Evolutionary conservation across 1,140 invertebrate species (phyloP).

Genomic region (Drosophila sturtevanti): DNA sequence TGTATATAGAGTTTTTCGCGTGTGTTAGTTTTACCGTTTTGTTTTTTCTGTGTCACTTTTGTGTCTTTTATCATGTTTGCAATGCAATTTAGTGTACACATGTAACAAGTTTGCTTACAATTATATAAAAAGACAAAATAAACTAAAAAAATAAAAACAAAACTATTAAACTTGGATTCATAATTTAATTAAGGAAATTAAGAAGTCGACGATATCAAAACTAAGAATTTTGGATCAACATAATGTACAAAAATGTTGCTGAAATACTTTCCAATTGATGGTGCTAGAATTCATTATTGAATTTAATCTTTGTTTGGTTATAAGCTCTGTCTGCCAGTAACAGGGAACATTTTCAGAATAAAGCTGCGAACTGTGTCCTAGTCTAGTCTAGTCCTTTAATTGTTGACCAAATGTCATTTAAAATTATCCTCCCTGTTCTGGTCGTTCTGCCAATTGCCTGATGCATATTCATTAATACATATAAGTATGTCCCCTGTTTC

Average conservation of each 20-base stretch:
- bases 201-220: no score
- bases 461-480: no score
- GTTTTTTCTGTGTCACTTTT: slow-evolving; percentile 50
- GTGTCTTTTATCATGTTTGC: slow-evolving; percentile 21
- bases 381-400: neutral
- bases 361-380: no score
- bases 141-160: neutral
- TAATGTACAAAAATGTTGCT: no score
- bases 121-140: neutral
- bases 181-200: neutral
- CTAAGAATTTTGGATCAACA: no score
- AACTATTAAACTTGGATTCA: neutral
- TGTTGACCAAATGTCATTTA: neutral
- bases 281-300: no score
- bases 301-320: no score
- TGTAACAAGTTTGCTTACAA: slow-evolving; percentile 45
- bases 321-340: no score
- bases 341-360: no score
- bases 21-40: slow-evolving; percentile 52
- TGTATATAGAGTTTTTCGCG: slow-evolving; percentile 20
- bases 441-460: neutral
- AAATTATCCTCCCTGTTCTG: neutral
- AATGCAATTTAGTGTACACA: slow-evolving; percentile 29
- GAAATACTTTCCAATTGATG: no score
- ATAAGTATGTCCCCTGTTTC: neutral